These are phyloP conservation scores for Dugesia japonica DNA, from an alignment of 2,888 invertebrate genomes.

Conservation along the genomic window DNA sequence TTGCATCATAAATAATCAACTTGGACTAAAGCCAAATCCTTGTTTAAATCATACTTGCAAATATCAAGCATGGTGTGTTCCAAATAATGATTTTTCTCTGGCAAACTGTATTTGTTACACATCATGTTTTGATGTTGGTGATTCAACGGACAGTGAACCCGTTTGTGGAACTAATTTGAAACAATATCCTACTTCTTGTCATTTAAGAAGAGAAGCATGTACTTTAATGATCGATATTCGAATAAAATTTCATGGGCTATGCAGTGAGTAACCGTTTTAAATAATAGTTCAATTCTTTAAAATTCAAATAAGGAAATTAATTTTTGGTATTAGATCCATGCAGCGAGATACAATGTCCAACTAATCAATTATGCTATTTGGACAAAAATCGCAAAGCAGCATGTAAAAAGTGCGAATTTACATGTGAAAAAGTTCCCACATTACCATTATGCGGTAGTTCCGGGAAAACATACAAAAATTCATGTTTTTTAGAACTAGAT, in stretches of 20 bases:
- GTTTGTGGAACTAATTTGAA: conserved; percentile 58
- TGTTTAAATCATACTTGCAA: conserved; percentile 58
- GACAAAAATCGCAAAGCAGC: conserved; percentile 62
- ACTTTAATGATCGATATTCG: conserved; percentile 44
- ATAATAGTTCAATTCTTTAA: neutral
- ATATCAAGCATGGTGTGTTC: conserved; percentile 58
- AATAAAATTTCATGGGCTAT: conserved; percentile 49
- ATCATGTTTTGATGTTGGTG: conserved; percentile 66
- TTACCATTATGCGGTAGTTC: conserved; percentile 75
- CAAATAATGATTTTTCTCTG: conserved; percentile 56
- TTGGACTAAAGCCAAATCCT: conserved; percentile 47
- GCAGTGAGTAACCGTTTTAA: conserved; percentile 48
- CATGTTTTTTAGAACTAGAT: conserved; percentile 75
- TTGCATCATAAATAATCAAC: neutral
- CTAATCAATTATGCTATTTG: conserved; percentile 67
- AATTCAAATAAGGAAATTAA: neutral
- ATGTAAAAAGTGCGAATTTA: conserved; percentile 58
- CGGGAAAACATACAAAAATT: conserved; percentile 75
- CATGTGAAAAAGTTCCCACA: neutral
- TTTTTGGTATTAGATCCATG: conserved; percentile 61
- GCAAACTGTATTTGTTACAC: conserved; percentile 64
- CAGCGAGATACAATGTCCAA: conserved; percentile 60
- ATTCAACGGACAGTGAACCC: conserved; percentile 62
- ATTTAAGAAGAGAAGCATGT: conserved; percentile 47
- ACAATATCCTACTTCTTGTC: conserved; percentile 49